Evolutionary conservation across 2,113 vertebrate species (phyloP), one percentile per base, ranked within the genome.

Genomic region (Buteo buteo): DNA sequence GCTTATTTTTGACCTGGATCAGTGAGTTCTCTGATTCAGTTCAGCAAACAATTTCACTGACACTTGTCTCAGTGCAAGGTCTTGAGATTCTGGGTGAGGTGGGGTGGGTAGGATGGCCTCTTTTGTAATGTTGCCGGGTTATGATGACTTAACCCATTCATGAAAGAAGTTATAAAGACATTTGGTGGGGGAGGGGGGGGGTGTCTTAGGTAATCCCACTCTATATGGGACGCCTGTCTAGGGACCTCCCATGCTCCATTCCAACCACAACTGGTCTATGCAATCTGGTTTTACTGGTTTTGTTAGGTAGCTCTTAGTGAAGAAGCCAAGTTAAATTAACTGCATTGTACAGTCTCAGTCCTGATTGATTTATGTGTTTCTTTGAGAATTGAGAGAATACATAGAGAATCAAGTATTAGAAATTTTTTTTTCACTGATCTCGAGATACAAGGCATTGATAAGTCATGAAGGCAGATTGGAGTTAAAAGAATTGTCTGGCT

Each of bases 271-370:
- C 7, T 79, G 25, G 16, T 54, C 82, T 34, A 5, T 38, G 24
- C 36, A 61, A 2, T 88, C 77, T 89, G 44, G 45, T 89, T 95
- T 88, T 83, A 67, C 86, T 88, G 38, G 79, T 67, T 89, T 89
- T 84, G 21, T 71, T 82, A 58, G 58, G 79, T 45, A 64, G 13
- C 42, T 83, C 26, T 64, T 84, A 57, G 13, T 47, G 58, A 73
- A 81, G 49, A 86, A 70, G 29, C 17, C 47, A 71, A 38, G 9
- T 54, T 64, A 32, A 78, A 64, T 88, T 42, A 86, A 40, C 38
- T 78, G 44, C 8, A 6, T n/a, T 69, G 34, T 38, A 82, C 64
- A 45, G 31, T 40, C 24, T 71, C 38, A 32, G 24, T 89, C 71
- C 29, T 47, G 32, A 42, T 49, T 82, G 44, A 71, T 71, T 82